Evolutionary conservation across 2,113 vertebrate genomes (phyloP).

Genomic region (Chascanopsetta lugubris): DNA sequence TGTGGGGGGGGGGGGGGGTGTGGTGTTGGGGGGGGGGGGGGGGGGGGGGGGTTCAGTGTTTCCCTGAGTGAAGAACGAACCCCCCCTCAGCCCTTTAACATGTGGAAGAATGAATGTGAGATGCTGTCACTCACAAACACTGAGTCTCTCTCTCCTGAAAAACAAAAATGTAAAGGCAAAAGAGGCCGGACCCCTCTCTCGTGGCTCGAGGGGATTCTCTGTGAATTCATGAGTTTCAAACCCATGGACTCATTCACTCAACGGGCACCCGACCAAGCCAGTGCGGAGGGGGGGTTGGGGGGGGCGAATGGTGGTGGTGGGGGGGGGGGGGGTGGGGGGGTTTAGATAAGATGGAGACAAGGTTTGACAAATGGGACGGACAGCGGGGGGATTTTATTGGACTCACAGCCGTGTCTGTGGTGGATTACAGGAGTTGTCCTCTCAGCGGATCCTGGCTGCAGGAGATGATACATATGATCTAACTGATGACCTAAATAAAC

Average conservation of each 20-base stretch:
- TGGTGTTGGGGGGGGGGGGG: conserved; percentile 64
- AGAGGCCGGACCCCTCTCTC: conserved; percentile 43
- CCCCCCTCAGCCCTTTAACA: conserved; percentile 32
- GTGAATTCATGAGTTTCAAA: conserved; percentile 52
- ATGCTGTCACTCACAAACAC: conserved; percentile 71
- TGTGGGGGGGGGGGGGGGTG: conserved; percentile 69
- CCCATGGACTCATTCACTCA: conserved; percentile 27
- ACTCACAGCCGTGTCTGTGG: conserved; percentile 38
- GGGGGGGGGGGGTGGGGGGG: no score
- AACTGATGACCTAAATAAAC: conserved; percentile 77
- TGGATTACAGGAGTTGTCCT: conserved; percentile 51
- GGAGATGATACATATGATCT: conserved; percentile 67
- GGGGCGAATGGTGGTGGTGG: no score
- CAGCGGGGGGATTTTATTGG: conserved; percentile 46
- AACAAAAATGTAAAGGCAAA: no score
- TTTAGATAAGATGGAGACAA: conserved; percentile 56
- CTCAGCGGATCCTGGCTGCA: conserved; percentile 42
- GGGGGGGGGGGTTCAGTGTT: conserved; percentile 63
- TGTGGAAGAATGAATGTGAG: conserved; percentile 66
- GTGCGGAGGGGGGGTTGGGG: no score
- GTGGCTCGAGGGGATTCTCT: conserved; percentile 57
- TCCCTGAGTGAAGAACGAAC: conserved; percentile 53
- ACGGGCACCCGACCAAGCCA: conserved; percentile 42
- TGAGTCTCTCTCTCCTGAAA: conserved; percentile 40
- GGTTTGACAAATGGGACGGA: conserved; percentile 62